Conservation (phyloP, 30 jellyfish, hydroid and myxozoan genomes). For the Hydra vulgaris region DNA sequence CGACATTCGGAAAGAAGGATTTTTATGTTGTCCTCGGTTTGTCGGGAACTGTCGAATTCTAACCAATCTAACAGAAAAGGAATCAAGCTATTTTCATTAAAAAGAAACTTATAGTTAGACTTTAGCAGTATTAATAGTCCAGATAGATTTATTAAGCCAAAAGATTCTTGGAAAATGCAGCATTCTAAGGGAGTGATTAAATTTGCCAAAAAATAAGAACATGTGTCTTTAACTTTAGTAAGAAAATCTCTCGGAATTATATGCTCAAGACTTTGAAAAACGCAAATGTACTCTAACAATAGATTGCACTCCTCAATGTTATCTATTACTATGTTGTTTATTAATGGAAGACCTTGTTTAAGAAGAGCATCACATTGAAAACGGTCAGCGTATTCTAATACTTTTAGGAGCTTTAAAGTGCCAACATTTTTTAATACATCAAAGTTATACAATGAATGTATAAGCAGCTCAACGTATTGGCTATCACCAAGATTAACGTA, state of each 20-base stretch:
- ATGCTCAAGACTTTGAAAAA: conserved; percentile 3
- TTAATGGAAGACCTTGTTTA: conserved; percentile 10
- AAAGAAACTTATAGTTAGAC: conserved; percentile 12
- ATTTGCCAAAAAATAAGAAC: conserved; percentile 14
- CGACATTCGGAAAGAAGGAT: conserved; percentile 16
- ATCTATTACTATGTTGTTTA: conserved; percentile 6
- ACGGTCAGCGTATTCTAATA: conserved; percentile 25
- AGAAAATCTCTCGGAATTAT: not conserved
- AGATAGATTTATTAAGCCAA: not conserved
- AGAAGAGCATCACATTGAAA: conserved; percentile 18
- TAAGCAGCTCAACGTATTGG: conserved; percentile 20
- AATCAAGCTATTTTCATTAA: conserved; percentile 12
- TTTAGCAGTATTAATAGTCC: conserved; percentile 9
- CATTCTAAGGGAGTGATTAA: conserved; percentile 14
- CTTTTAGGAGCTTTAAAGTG: conserved; percentile 10
- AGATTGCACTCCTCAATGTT: conserved; percentile 20
- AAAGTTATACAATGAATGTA: conserved; percentile 21
- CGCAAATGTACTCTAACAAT: conserved; percentile 1
- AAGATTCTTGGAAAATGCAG: conserved; percentile 12
- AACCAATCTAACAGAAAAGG: conserved; percentile 20
- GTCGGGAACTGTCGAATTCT: conserved; percentile 6
- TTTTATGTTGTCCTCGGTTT: conserved; percentile 21
- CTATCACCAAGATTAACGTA: conserved; percentile 30
- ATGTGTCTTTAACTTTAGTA: not conserved
- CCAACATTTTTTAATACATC: conserved; percentile 16